Evolutionary conservation across 2,113 vertebrate genomes (phyloP).

Genomic region (Jacana jacana): DNA sequence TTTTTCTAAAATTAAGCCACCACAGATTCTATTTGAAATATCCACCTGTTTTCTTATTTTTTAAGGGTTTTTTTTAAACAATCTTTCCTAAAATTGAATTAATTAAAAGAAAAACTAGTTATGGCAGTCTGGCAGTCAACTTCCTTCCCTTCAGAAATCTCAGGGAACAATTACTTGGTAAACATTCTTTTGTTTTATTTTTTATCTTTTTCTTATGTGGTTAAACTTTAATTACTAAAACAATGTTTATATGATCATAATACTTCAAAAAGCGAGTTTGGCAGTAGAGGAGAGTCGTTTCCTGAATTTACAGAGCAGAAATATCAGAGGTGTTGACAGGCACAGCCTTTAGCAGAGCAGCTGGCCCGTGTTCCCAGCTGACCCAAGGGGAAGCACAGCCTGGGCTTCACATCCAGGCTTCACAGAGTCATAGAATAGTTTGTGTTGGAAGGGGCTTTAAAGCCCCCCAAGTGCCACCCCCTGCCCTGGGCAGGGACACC

Average conservation of each 20-base stretch:
- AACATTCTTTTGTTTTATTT: not conserved
- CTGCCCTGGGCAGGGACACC: not conserved
- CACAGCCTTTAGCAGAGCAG: not conserved
- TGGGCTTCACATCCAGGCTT: accelerated
- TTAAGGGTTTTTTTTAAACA: not conserved
- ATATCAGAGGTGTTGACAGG: not conserved
- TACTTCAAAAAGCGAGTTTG: not conserved
- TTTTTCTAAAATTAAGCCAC: not conserved
- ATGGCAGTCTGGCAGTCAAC: not conserved
- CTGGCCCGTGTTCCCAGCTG: accelerated
- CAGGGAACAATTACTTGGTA: not conserved
- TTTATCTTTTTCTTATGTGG: not conserved
- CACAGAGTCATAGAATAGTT: not conserved
- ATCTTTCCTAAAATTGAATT: not conserved
- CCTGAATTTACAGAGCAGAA: not conserved
- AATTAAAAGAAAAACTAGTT: not conserved
- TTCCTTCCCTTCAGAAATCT: not conserved
- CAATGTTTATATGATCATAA: not conserved
- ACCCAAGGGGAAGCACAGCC: not conserved
- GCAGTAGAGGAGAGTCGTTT: not conserved
- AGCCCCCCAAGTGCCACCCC: not conserved
- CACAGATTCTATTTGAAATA: not conserved
- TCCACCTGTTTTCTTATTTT: not conserved
- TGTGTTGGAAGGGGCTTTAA: not conserved
- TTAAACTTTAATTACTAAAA: not conserved